phyloP scores from a whole-genome alignment of 2,113 vertebrate genomes.

The Ceyx melanurus region DNA sequence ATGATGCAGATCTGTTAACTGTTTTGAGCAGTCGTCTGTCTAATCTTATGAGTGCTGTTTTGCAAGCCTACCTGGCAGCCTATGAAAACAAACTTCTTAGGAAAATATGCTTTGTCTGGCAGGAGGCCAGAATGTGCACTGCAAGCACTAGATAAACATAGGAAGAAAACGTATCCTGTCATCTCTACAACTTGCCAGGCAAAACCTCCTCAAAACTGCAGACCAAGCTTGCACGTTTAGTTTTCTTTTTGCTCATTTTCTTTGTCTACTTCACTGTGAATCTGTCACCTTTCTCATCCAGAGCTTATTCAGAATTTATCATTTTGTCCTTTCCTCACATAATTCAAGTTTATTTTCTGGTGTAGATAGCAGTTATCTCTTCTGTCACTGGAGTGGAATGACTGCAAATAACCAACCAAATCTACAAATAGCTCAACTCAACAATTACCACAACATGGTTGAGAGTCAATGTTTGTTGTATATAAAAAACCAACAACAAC shows the following conservation, averaged over 20 bases:
- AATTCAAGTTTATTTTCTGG: background rate
- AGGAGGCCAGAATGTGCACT: background rate
- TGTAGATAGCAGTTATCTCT: background rate
- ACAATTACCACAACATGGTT: background rate
- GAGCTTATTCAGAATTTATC: background rate
- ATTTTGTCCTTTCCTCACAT: background rate
- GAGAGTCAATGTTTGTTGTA: background rate
- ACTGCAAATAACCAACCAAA: background rate
- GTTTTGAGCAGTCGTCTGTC: background rate
- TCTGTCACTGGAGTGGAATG: background rate
- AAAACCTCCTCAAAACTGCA: background rate
- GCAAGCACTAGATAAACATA: background rate
- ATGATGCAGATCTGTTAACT: background rate
- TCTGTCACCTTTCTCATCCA: background rate
- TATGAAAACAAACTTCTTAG: background rate
- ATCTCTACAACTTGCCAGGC: background rate
- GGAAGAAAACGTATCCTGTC: background rate
- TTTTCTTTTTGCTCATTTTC: background rate
- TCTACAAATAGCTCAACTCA: background rate
- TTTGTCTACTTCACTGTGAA: background rate
- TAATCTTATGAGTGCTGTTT: background rate
- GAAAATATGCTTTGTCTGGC: background rate
- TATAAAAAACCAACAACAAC: too few species aligned
- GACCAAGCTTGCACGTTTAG: background rate
- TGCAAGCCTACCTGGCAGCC: slow-evolving; percentile 22